Base-by-base conservation (phyloP, 2,113 vertebrate species). In the Dicaeum eximium region DNA sequence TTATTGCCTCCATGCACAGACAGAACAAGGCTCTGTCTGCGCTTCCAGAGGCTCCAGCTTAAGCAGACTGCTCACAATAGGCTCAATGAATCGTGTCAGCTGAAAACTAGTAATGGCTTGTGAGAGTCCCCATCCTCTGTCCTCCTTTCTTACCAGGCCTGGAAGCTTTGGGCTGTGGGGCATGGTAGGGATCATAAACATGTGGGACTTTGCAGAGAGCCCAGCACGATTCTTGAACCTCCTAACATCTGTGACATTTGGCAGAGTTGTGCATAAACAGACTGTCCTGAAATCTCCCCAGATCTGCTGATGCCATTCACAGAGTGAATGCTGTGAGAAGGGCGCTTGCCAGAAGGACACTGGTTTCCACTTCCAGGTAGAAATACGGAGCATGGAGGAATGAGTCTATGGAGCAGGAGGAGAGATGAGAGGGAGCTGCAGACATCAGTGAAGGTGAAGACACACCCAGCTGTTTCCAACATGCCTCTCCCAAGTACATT, bases 1-100 rank as follows among this genome's bases (percentile, higher is more conserved):
- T 97, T 97, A 97, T 95, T 96, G 94, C 90, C 79, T 94, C 70
- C 69, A 67, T 60, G 65, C 80, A 86, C 85, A 92, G 90, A 86
- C 69, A 96, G 90, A 91, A 72, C 77, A 80, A 88, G 82, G 38
- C 86, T 97, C 56, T 82, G 64, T 64, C 65, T 80, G 85, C 37
- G 22, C 64, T 97, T 96, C 57, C 91, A 86, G 54, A 78, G 90
- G 61, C 95, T 94, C 17, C 22, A 67, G 73, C 51, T 91, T 65
- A 84, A 70, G 75, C 65, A 90, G 88, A 42, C 83, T 87, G 53
- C 56, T 92, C 84, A 73, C 91, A 94, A 91, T 16, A 80, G 53
- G 69, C 90, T 53, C n/a, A 16, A 91, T 82, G 87, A 93, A 86
- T 92, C 75, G 85, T 91, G 80, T 88, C 84, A 44, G 67, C 25